Evolutionary conservation across 2,888 invertebrate genomes (phyloP).

Genomic region (Cenopis cana): DNA sequence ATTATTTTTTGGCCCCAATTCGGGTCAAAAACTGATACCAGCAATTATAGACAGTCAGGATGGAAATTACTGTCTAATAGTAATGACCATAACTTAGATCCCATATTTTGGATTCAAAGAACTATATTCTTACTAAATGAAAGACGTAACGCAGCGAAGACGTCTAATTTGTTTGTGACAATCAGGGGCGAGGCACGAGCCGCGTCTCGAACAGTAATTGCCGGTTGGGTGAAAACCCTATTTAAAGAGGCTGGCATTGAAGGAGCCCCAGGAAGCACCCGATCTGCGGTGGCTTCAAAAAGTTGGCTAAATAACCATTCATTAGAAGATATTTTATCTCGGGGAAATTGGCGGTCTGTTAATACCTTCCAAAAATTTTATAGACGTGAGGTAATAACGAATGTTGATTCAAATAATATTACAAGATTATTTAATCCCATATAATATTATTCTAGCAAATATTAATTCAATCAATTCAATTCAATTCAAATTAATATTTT

Average conservation of each 20-base stretch:
- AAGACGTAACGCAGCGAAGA: conserved; percentile 18
- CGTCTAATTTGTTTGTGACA: conserved; percentile 6
- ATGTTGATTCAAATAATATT: conserved; percentile 9
- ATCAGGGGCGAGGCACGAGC: conserved; percentile 9
- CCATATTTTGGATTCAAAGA: conserved; percentile 41
- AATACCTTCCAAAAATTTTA: conserved; percentile 33
- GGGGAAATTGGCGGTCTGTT: conserved; percentile 48
- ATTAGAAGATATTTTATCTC: conserved; percentile 48
- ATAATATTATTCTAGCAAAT: not conserved
- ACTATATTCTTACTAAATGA: conserved; percentile 19
- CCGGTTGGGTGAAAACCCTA: conserved; percentile 46
- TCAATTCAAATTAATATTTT: no score
- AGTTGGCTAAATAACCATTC: conserved; percentile 47
- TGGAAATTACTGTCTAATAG: conserved; percentile 43
- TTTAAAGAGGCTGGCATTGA: conserved; percentile 47
- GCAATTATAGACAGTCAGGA: conserved; percentile 45
- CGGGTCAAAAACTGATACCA: conserved; percentile 48
- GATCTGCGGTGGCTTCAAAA: conserved; percentile 50
- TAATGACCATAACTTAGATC: conserved; percentile 26
- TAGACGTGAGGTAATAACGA: conserved; percentile 6
- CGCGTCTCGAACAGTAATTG: conserved; percentile 35
- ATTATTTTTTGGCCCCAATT: conserved; percentile 45
- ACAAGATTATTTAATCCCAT: conserved; percentile 13
- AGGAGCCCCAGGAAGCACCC: conserved; percentile 47
- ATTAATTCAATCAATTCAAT: no score